A percentile compares a stretch with the other conserved stretches of the same genome.
Conservation (phyloP, 2,888 invertebrate genomes). For the Tenthredo scrophulariae region DNA sequence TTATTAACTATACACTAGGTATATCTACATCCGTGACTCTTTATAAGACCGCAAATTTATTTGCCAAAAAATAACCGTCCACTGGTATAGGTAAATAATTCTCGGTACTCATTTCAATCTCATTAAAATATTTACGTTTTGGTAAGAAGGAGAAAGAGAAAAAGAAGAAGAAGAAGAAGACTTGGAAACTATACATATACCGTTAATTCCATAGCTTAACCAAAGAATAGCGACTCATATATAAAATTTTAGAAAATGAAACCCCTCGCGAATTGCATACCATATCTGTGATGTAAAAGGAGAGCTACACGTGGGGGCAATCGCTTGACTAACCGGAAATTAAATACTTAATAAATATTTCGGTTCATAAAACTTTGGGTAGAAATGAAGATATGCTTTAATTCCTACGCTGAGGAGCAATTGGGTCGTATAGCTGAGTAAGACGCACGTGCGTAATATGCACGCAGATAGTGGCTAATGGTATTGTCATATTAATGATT, state of each 20-base stretch:
- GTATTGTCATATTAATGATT: constrained; percentile 52
- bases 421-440: not conserved
- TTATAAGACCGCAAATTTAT: not conserved
- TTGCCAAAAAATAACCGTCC: too few relatives aligned
- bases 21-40: not conserved
- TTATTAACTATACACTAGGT: not conserved
- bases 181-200: too few relatives aligned
- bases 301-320: not conserved
- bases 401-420: not conserved
- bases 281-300: not conserved
- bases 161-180: too few relatives aligned
- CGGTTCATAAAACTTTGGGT: not conserved
- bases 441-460: constrained; percentile 25
- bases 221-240: too few relatives aligned
- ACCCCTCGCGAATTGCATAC: not conserved
- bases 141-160: too few relatives aligned
- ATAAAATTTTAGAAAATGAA: too few relatives aligned
- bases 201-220: too few relatives aligned
- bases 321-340: not conserved
- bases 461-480: constrained; percentile 53
- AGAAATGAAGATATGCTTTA: not conserved
- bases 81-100: too few relatives aligned
- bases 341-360: not conserved
- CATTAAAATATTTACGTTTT: too few relatives aligned
- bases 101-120: too few relatives aligned